Base-by-base conservation (phyloP, 2,888 invertebrate genomes). In the Euplagia quadripunctaria region DNA sequence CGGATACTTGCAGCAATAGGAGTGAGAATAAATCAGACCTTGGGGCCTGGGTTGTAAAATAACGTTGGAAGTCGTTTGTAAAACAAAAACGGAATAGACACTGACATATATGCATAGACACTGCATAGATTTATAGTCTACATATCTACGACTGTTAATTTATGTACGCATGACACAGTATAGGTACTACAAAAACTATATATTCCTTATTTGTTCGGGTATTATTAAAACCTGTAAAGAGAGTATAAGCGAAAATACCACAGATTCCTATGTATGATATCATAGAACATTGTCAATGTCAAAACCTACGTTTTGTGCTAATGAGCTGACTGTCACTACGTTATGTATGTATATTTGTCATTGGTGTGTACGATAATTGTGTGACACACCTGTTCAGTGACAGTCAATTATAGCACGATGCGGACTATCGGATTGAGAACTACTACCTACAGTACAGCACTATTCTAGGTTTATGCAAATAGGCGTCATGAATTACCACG, bases 261-360 rank as follows among this genome's bases (percentile, higher is more conserved):
- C 43, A 71, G 70, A 82, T 83, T 79, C 68, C 68, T 82, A 74
- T 72, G 73, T 77, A 76, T 79, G 75, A 79, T 70, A 78, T 81
- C 82, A 81, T 76, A 79, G 71, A 80, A 78, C 78, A 82, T 74
- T 80, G 80, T 83, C 84, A 84, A 84, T 81, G 84, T 81, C 84
- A 81, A 77, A 76, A 61, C 74, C 75, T 74, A 79, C 83, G 79
- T 75, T 16, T 20, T 20, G 20, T 69, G 66, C 73, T 84, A 79
- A 82, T 84, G 79, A 84, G 78, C 66, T 79, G 80, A 68, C 74
- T 76, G 77, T 75, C 65, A 66, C 43, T 7, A 58, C 64, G 4
- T 52, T 14, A 52, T 42, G 42, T 31, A 41, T 52, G 70, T 31
- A 14, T 14, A 14, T 31, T 58, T 31, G 20, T 31, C 31, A 61